phyloP scores from a whole-genome alignment of 2,888 invertebrate species.

The Caradrina kadenii region DNA sequence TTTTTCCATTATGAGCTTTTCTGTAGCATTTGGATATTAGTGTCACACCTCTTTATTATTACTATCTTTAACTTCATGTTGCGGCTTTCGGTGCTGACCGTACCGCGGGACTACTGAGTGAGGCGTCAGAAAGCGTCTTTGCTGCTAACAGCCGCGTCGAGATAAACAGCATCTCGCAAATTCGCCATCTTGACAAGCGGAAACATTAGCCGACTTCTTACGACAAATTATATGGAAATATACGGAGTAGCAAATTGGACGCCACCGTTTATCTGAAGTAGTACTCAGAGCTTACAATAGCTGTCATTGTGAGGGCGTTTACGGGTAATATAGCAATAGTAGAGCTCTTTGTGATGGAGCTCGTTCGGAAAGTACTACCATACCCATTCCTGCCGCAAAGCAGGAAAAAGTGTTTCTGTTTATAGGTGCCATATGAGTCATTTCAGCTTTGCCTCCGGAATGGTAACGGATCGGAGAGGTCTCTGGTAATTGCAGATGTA shows the following conservation, averaged over 20 bases:
- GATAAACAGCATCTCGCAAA: slow-evolving; percentile 49
- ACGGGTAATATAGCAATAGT: background rate
- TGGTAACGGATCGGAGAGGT: no score
- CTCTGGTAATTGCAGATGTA: no score
- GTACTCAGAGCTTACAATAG: background rate
- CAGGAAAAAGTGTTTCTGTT: no score
- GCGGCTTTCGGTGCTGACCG: background rate
- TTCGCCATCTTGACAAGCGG: slow-evolving; percentile 53
- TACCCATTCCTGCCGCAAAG: no score
- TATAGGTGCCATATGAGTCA: no score
- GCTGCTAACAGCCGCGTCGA: slow-evolving; percentile 36
- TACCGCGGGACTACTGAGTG: slow-evolving; percentile 17
- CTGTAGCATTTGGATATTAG: no score
- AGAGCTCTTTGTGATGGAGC: background rate
- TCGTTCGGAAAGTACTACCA: background rate
- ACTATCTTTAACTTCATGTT: background rate
- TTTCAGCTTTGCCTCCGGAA: no score
- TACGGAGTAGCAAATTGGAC: slow-evolving; percentile 22
- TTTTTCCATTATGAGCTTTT: no score
- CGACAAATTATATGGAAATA: slow-evolving; percentile 60
- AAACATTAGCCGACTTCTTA: slow-evolving; percentile 58
- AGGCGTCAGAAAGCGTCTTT: slow-evolving; percentile 34
- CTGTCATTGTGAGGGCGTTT: background rate
- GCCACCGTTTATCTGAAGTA: background rate
- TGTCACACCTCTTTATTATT: no score